Evolutionary conservation across 2,888 invertebrate species (phyloP).

Genomic region (Epistrophella euchroma): DNA sequence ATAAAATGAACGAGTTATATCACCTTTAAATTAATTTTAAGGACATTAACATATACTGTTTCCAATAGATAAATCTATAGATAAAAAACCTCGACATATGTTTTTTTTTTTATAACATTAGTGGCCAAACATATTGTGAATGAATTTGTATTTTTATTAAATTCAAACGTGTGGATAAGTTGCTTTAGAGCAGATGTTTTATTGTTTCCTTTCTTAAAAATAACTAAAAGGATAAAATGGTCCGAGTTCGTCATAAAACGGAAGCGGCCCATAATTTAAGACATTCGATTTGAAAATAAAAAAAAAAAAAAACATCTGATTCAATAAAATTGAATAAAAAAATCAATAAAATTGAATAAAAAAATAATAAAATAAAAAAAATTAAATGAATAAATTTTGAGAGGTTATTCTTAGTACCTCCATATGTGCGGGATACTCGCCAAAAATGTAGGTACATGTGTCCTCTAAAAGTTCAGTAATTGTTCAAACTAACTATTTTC

Average conservation of each 20-base stretch:
- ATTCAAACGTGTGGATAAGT: not conserved
- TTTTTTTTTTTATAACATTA: not conserved
- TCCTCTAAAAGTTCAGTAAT: too few relatives aligned
- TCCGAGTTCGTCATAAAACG: not conserved
- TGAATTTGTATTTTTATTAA: not conserved
- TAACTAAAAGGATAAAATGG: not conserved
- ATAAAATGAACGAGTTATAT: slow-evolving; percentile 14
- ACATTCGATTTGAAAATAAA: not conserved
- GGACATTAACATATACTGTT: slow-evolving; percentile 11
- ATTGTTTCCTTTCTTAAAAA: not conserved
- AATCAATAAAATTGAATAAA: too few relatives aligned
- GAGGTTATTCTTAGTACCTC: too few relatives aligned
- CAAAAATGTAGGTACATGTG: too few relatives aligned
- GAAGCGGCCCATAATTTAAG: not conserved
- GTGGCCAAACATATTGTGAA: slow-evolving; percentile 5
- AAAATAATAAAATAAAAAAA: not conserved
- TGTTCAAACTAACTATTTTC: too few relatives aligned
- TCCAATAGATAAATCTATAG: slow-evolving; percentile 3
- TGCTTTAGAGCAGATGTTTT: slow-evolving; percentile 5
- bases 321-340: not conserved
- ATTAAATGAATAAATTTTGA: not conserved
- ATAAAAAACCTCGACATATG: slow-evolving; percentile 5
- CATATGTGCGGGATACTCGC: too few relatives aligned
- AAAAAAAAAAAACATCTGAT: not conserved
- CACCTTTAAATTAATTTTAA: slow-evolving; percentile 23